Evolutionary conservation across 2,113 vertebrate genomes (phyloP).

Genomic region (Physeter macrocephalus): DNA sequence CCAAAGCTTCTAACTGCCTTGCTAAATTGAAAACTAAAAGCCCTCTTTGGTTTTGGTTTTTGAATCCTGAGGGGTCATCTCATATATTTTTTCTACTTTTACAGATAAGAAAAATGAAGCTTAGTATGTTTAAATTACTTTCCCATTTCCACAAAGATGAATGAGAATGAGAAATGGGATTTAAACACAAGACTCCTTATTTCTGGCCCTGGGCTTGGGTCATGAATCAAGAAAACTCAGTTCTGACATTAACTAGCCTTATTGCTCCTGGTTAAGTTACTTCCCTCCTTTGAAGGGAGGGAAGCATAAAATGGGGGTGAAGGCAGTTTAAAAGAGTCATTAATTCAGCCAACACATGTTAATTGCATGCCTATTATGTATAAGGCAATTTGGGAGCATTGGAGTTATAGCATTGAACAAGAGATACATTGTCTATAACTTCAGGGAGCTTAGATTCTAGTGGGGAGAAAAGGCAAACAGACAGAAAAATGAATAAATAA

Average conservation of each 20-base stretch:
- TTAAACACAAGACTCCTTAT: neutral
- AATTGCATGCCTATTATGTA: neutral
- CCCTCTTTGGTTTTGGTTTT: neutral
- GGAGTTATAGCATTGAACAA: neutral
- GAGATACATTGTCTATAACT: neutral
- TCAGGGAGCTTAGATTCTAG: neutral
- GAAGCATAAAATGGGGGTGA: neutral
- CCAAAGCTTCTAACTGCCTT: neutral
- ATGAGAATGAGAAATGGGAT: neutral
- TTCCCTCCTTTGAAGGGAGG: neutral
- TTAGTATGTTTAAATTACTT: neutral
- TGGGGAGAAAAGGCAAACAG: neutral
- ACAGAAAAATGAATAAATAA: neutral
- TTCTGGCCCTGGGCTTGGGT: neutral
- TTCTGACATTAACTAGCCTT: neutral
- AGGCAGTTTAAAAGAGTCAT: neutral
- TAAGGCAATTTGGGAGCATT: neutral
- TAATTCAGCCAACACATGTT: neutral
- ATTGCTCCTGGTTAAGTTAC: neutral
- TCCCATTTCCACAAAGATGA: neutral
- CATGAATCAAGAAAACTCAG: neutral
- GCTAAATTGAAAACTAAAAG: neutral
- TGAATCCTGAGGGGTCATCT: neutral
- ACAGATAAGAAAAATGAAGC: neutral
- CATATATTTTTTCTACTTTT: neutral